Conservation (phyloP, 1,140 invertebrate genomes). For the Latrodectus geometricus region DNA sequence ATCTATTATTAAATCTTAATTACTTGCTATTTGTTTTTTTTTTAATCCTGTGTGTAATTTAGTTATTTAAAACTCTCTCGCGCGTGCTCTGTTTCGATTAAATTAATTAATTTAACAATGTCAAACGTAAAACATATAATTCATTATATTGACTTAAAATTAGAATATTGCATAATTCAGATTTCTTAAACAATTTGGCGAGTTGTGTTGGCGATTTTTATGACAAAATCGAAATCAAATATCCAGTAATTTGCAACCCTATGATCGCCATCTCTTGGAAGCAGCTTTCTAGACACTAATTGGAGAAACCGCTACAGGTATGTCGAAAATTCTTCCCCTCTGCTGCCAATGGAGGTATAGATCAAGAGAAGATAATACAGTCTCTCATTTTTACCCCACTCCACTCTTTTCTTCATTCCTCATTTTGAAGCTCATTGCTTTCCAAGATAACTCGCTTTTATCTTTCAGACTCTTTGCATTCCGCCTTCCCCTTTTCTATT, state of each 20-base stretch:
- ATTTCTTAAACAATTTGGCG: neutral
- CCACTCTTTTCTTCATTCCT: neutral
- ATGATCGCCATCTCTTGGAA: constrained; percentile 13
- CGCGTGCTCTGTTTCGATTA: too few relatives aligned
- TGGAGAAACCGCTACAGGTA: constrained; percentile 27
- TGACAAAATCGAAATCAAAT: neutral
- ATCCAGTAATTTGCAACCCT: neutral
- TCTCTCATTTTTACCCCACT: neutral
- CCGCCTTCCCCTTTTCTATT: neutral
- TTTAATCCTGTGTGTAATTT: too few relatives aligned
- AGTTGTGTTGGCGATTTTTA: neutral
- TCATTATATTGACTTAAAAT: too few relatives aligned
- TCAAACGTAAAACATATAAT: too few relatives aligned
- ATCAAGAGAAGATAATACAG: constrained; percentile 1
- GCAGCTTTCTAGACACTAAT: constrained; percentile 12
- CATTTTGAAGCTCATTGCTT: neutral
- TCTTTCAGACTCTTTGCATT: neutral
- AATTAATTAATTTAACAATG: too few relatives aligned
- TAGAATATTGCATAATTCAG: too few relatives aligned
- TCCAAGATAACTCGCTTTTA: neutral
- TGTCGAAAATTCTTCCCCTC: neutral
- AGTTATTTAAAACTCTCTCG: too few relatives aligned
- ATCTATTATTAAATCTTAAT: too few relatives aligned
- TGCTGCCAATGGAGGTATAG: constrained; percentile 1
- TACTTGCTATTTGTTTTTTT: too few relatives aligned